Base-by-base conservation (phyloP, 1,140 invertebrate genomes). In the Ptiloglossa arizonensis region DNA sequence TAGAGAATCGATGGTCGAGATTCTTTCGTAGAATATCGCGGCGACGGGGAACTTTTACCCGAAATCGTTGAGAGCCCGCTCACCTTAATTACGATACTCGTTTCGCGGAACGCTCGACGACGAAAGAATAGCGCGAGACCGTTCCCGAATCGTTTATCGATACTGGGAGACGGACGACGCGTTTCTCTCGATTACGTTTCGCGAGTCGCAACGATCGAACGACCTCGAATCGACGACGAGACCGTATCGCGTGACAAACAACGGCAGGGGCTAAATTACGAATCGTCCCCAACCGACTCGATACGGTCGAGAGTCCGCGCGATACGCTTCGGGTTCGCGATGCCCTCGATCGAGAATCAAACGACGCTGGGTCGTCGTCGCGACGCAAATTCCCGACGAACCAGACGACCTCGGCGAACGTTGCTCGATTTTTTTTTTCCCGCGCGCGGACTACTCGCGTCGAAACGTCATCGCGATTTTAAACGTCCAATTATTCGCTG, bases 131-230 rank as follows among this genome's bases (percentile, higher is more conserved):
- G n/a, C n/a, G n/a, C n/a, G n/a, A n/a, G n/a, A n/a, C n/a, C n/a
- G n/a, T n/a, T n/a, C n/a, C n/a, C n/a, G n/a, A n/a, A n/a, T n/a
- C n/a, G 35, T 41, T 56, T 9, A 4, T 22, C 13, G 19, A 46
- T 29, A 32, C n/a, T 56, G 27, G n/a, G n/a, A n/a, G n/a, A n/a
- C n/a, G n/a, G 19, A 64, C n/a, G 35, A 73, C 22, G 52, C 50
- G 22, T 19, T 9, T 38, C 2, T 32, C 38, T 19, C 27, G n/a
- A 3, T 2, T 1, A 11, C n/a, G 44, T 62, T 63, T 24, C 15
- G 11, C 32, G 44, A 38, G 19, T 1, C 48, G 29, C 46, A 32
- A 9, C 15, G 29, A 32, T 52, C 27, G 22, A 64, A 64, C 70
- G 24, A 24, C 35, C 15, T 29, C 24, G 44, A 24, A 29, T 64